Conservation (phyloP, 2,797 vertebrate genomes). For the Bucorvus abyssinicus region DNA sequence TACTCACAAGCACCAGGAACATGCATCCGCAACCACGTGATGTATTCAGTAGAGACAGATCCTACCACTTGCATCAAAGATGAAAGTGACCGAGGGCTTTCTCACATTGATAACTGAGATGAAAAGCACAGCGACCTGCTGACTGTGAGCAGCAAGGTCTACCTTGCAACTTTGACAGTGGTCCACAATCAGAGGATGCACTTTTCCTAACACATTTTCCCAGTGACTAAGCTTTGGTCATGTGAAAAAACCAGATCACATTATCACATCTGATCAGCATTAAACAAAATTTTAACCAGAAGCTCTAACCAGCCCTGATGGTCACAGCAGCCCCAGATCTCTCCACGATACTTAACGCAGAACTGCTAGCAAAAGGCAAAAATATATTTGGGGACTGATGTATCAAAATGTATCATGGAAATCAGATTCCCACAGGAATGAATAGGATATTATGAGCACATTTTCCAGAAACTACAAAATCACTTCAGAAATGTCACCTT, state of each 20-base stretch:
- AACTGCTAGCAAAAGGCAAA: not conserved
- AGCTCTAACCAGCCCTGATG: not conserved
- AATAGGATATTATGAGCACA: not conserved
- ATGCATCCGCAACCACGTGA: accelerated
- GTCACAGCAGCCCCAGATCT: not conserved
- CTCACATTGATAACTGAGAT: not conserved
- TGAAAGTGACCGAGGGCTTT: not conserved
- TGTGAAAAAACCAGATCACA: not conserved
- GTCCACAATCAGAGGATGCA: not conserved
- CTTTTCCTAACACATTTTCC: not conserved
- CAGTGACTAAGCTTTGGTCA: not conserved
- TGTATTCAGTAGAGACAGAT: not conserved
- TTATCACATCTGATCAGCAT: not conserved
- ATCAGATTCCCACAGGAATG: not conserved
- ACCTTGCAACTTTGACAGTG: not conserved
- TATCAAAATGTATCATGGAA: not conserved
- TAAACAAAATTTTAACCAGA: not conserved
- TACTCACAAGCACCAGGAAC: not conserved
- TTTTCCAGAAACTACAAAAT: not conserved
- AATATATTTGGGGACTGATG: not conserved
- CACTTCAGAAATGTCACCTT: not conserved
- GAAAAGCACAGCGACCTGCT: not conserved
- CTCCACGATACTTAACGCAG: accelerated
- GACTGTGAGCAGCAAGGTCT: not conserved
- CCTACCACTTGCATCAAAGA: not conserved